These are phyloP conservation scores for Chamaetylas fuelleborni DNA, from an alignment of 2,113 vertebrate species.

Conservation along the genomic window DNA sequence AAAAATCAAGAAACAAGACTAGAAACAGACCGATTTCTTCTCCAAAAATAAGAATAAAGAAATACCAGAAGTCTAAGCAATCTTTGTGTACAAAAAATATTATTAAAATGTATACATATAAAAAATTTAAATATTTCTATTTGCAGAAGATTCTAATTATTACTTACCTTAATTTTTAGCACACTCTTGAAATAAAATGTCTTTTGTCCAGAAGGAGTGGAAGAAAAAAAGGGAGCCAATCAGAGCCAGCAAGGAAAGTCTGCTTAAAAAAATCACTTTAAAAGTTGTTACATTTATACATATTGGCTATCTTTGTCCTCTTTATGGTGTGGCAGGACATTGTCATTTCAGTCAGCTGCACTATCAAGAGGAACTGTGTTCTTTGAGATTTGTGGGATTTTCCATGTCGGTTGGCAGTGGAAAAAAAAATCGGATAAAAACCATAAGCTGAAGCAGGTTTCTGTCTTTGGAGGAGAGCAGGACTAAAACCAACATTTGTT, in stretches of 20 bases:
- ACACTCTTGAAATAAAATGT: not conserved
- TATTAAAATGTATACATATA: not conserved
- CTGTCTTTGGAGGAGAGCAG: not conserved
- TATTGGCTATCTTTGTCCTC: not conserved
- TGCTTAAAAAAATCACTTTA: not conserved
- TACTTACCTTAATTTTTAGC: not conserved
- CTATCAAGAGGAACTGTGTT: not conserved
- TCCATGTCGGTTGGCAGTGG: not conserved
- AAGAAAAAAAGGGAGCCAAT: not conserved
- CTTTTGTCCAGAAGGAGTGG: not conserved
- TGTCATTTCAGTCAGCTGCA: accelerated
- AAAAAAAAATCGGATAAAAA: not conserved
- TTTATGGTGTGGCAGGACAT: too few relatives aligned
- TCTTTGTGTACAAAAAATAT: not conserved
- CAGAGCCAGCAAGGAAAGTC: not conserved
- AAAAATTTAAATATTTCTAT: not conserved
- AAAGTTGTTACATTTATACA: not conserved
- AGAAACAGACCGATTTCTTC: not conserved
- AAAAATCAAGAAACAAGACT: not conserved
- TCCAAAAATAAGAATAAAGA: not conserved
- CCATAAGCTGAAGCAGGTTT: accelerated
- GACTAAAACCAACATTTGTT: not conserved
- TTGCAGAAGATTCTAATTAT: not conserved
- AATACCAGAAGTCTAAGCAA: not conserved
- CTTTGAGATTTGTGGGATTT: not conserved